phyloP scores from a whole-genome alignment of 2,113 vertebrate species.

The cattle (Bos taurus) region DNA sequence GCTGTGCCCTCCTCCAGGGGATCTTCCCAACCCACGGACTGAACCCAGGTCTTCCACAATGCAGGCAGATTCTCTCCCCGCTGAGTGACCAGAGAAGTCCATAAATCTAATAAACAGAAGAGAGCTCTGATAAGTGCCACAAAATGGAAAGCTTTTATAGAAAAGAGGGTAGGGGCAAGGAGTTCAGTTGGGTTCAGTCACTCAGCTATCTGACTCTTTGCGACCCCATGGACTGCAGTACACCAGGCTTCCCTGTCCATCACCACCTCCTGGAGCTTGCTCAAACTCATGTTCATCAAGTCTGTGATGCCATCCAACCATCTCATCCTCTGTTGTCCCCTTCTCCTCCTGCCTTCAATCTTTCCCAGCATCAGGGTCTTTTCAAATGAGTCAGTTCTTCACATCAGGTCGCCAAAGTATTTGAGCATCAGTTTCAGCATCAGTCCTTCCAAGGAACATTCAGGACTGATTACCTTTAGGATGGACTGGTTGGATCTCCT shows the following conservation, averaged over 20 bases:
- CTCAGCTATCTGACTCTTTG: background rate
- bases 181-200: background rate
- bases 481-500: background rate
- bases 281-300: background rate
- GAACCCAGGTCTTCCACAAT: background rate
- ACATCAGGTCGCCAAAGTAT: accelerated
- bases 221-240: background rate
- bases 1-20: background rate
- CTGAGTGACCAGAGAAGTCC: background rate
- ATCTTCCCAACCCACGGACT: background rate
- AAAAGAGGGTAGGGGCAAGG: background rate
- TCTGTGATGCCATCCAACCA: background rate
- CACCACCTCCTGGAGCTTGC: background rate
- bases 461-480: background rate
- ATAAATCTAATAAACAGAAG: background rate
- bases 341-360: background rate
- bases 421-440: background rate
- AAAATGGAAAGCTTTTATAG: background rate
- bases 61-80: background rate
- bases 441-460: background rate
- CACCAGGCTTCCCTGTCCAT: background rate
- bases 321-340: background rate
- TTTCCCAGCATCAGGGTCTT: background rate
- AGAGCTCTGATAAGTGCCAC: background rate
- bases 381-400: background rate